phyloP scores from a whole-genome alignment of 2,888 invertebrate genomes.

The Hipparchia sbordonii region DNA sequence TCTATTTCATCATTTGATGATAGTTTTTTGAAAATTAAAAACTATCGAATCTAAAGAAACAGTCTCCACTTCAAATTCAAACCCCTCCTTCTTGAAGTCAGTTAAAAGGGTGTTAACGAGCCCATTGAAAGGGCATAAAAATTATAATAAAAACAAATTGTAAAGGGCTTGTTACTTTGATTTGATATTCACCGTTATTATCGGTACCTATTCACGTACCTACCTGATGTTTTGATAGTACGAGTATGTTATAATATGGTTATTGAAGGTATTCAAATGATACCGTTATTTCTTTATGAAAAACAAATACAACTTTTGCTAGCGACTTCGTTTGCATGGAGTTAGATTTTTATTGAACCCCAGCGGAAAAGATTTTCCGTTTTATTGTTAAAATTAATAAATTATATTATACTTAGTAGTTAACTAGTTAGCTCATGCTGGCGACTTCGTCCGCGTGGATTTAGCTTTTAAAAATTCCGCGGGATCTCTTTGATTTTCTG shows the following conservation, averaged over 20 bases:
- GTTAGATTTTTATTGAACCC: too few relatives aligned
- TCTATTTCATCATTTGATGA: too few relatives aligned
- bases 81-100: constrained; percentile 3
- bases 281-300: neutral
- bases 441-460: too few relatives aligned
- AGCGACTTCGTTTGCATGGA: too few relatives aligned
- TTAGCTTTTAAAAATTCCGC: too few relatives aligned
- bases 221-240: neutral
- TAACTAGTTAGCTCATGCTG: too few relatives aligned
- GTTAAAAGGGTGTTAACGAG: constrained; percentile 26
- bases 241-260: neutral
- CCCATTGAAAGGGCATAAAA: constrained; percentile 19
- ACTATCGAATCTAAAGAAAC: too few relatives aligned
- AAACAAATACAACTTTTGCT: neutral
- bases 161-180: neutral
- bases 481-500: too few relatives aligned
- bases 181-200: constrained; percentile 15
- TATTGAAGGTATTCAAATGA: neutral
- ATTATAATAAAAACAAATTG: constrained; percentile 8
- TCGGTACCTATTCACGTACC: neutral
- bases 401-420: too few relatives aligned
- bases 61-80: neutral
- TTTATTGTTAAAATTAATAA: too few relatives aligned
- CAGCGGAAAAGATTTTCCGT: too few relatives aligned
- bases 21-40: too few relatives aligned